These are phyloP conservation scores for Brachyalestes nurse DNA, from an alignment of 2,797 vertebrate genomes.

Conservation along the genomic window DNA sequence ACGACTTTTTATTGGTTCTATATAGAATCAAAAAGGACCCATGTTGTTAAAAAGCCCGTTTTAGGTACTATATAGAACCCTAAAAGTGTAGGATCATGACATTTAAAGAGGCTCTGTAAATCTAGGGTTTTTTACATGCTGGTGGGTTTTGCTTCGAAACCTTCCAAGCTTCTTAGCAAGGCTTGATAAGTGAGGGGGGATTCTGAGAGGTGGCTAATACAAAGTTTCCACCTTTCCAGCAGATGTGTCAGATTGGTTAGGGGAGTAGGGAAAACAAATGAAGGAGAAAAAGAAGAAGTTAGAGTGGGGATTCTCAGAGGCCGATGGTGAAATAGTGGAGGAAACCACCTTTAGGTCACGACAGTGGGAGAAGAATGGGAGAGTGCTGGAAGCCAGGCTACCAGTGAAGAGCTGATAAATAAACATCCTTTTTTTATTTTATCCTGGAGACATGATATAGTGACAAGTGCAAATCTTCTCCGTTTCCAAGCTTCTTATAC, in stretches of 20 bases:
- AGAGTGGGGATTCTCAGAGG: neutral
- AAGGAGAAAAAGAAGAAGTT: neutral
- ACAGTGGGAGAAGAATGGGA: neutral
- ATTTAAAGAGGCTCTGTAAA: too few species aligned
- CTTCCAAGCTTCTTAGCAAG: neutral
- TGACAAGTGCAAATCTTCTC: neutral
- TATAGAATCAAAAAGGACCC: too few species aligned
- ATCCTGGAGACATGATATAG: neutral
- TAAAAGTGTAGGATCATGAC: too few species aligned
- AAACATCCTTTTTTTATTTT: neutral
- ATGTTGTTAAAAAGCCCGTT: too few species aligned
- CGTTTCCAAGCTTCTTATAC: neutral
- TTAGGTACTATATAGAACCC: too few species aligned
- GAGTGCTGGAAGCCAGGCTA: constrained; percentile 3
- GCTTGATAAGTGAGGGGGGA: constrained; percentile 26
- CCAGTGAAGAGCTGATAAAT: neutral
- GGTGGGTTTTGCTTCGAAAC: neutral
- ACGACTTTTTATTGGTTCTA: too few species aligned
- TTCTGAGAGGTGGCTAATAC: constrained; percentile 3
- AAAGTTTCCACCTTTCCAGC: constrained; percentile 2
- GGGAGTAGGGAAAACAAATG: constrained; percentile 6
- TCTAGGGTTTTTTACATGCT: neutral
- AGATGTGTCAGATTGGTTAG: neutral
- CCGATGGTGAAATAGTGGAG: constrained; percentile 12
- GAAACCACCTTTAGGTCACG: constrained; percentile 14